Conservation (phyloP, 2,797 vertebrate species). For the Hephaestus fuliginosus region DNA sequence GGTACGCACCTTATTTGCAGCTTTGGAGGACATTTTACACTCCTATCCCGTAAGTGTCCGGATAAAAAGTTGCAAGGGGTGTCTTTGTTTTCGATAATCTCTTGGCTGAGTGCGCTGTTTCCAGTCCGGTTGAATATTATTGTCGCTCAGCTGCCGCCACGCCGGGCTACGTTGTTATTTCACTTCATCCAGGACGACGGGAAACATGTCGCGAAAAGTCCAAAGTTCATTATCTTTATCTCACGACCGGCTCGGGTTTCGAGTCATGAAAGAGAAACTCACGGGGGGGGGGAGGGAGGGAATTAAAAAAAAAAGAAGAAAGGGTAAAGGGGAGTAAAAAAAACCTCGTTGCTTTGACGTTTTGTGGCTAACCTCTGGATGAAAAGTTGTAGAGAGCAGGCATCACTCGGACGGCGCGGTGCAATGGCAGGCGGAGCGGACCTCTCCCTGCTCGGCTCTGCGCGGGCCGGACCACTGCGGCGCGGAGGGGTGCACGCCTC, state of each 20-base stretch:
- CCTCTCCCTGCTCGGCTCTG: conserved; percentile 73
- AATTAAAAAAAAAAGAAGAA: not conserved
- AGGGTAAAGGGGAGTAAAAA: not conserved
- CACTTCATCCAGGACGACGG: conserved; percentile 81
- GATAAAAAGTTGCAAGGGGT: conserved; percentile 60
- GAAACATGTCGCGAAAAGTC: conserved; percentile 87
- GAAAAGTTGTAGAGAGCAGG: conserved; percentile 74
- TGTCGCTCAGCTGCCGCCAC: conserved; percentile 86
- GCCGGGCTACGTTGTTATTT: conserved; percentile 85
- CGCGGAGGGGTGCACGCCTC: conserved; percentile 48
- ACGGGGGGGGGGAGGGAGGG: no score
- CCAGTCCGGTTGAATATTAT: conserved; percentile 61
- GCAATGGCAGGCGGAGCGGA: conserved; percentile 77
- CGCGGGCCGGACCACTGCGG: conserved; percentile 79
- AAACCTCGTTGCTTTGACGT: conserved; percentile 36
- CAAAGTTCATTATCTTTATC: conserved; percentile 88
- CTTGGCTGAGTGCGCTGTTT: conserved; percentile 67
- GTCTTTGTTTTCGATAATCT: conserved; percentile 62
- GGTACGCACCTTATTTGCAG: conserved; percentile 90
- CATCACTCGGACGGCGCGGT: conserved; percentile 71
- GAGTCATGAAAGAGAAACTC: conserved; percentile 64
- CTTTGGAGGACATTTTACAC: conserved; percentile 93
- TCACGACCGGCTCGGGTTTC: not conserved
- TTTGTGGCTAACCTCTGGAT: conserved; percentile 72
- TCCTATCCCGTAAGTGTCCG: conserved; percentile 73